These are phyloP conservation scores for Biston stratarius DNA, from an alignment of 2,888 invertebrate genomes.

Conservation along the genomic window DNA sequence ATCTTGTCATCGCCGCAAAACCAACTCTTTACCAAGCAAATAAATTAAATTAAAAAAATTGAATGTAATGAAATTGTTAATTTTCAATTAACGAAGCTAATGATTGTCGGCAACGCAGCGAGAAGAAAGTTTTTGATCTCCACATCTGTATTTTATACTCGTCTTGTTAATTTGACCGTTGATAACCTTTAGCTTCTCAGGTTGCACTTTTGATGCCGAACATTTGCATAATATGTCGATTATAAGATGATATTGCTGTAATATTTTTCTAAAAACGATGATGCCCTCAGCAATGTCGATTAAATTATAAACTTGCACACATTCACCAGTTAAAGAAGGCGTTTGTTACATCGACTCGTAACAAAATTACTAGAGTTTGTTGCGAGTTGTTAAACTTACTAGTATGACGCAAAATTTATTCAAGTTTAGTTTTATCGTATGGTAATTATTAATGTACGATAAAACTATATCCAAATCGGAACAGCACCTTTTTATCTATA, in stretches of 20 bases:
- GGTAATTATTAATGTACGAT: too few species aligned
- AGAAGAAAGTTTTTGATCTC: slow-evolving; percentile 29
- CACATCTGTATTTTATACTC: slow-evolving; percentile 22
- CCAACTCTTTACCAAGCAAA: background rate
- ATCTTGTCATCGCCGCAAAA: slow-evolving; percentile 6
- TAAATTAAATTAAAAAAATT: slow-evolving; percentile 11
- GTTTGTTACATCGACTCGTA: slow-evolving; percentile 38
- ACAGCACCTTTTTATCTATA: too few species aligned
- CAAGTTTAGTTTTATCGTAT: too few species aligned
- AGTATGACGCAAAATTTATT: background rate
- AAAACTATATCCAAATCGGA: too few species aligned
- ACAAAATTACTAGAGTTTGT: background rate
- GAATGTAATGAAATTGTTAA: slow-evolving; percentile 21
- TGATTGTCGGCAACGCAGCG: slow-evolving; percentile 4
- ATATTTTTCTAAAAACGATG: slow-evolving; percentile 43
- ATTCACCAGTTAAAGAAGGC: slow-evolving; percentile 38
- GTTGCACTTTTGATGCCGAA: slow-evolving; percentile 35
- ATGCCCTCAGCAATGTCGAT: slow-evolving; percentile 45
- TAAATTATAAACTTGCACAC: slow-evolving; percentile 42
- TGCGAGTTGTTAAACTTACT: background rate
- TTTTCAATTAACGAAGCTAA: slow-evolving; percentile 21
- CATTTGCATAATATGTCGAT: slow-evolving; percentile 37
- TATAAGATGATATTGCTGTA: slow-evolving; percentile 43
- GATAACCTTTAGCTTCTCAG: slow-evolving; percentile 34
- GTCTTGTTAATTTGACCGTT: slow-evolving; percentile 21